A percentile compares a stretch with the other conserved stretches of the same genome.
These are phyloP conservation scores for Colletes gigas DNA, from an alignment of 1,140 invertebrate genomes.

Conservation along the genomic window DNA sequence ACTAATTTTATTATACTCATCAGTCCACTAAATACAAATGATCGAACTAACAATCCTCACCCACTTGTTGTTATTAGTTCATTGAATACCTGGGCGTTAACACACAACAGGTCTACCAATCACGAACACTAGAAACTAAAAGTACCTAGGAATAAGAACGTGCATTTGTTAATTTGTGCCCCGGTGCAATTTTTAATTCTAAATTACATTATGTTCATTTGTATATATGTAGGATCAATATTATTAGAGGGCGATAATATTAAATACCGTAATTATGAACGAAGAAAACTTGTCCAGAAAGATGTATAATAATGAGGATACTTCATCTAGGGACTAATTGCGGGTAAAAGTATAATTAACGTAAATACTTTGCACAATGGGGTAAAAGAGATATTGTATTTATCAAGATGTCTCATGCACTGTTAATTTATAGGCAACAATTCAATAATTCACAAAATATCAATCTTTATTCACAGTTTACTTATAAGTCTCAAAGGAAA, in stretches of 20 bases:
- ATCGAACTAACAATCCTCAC: conserved; percentile 2
- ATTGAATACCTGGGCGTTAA: conserved; percentile 48
- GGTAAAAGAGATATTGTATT: not conserved
- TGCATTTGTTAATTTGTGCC: not conserved
- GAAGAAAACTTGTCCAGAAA: conserved; percentile 21
- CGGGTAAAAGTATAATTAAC: too few species aligned
- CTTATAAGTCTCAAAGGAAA: conserved; percentile 23
- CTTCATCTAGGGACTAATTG: not conserved
- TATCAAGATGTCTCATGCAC: not conserved
- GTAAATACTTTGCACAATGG: not conserved
- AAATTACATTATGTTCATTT: not conserved
- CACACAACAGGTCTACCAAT: conserved; percentile 51
- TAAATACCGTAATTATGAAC: not conserved
- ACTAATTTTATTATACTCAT: not conserved
- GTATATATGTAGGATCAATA: not conserved
- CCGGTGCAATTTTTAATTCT: not conserved
- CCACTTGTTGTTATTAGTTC: conserved; percentile 28
- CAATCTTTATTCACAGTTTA: not conserved
- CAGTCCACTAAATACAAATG: not conserved
- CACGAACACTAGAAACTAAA: not conserved
- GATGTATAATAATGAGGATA: not conserved
- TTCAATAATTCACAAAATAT: not conserved
- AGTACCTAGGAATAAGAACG: not conserved
- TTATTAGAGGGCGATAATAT: not conserved
- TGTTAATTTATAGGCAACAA: not conserved